Evolutionary conservation across 2,113 vertebrate species (phyloP).

Genomic region (Chrysochloris asiatica): DNA sequence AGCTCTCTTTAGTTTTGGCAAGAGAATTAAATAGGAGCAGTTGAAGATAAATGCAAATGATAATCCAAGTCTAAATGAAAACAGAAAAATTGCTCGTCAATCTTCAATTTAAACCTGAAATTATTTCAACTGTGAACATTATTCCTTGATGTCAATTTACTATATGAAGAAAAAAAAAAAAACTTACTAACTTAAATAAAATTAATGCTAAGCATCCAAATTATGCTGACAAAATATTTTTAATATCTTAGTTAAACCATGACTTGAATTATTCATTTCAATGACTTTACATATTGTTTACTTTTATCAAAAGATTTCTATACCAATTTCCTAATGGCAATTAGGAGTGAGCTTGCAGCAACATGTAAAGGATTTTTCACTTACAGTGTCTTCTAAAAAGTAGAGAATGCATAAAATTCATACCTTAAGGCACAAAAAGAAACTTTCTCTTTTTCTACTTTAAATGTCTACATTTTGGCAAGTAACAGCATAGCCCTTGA

Average conservation of each 20-base stretch:
- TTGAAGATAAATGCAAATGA: slow-evolving; percentile 91
- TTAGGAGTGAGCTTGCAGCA: slow-evolving; percentile 52
- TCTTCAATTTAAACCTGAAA: neutral
- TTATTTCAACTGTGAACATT: neutral
- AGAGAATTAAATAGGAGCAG: slow-evolving; percentile 87
- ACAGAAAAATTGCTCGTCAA: slow-evolving; percentile 71
- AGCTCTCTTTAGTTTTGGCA: slow-evolving; percentile 85
- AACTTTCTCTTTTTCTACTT: slow-evolving; percentile 7
- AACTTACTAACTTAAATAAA: neutral
- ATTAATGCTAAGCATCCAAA: neutral
- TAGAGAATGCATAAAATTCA: slow-evolving; percentile 62
- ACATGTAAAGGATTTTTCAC: slow-evolving; percentile 50
- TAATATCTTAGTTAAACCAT: slow-evolving; percentile 18
- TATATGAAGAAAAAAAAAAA: neutral
- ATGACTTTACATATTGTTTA: slow-evolving; percentile 28
- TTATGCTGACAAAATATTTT: neutral
- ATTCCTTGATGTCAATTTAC: neutral
- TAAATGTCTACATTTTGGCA: slow-evolving; percentile 20
- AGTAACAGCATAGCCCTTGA: slow-evolving; percentile 31
- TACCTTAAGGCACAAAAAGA: slow-evolving; percentile 58
- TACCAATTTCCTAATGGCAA: slow-evolving; percentile 47
- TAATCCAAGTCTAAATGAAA: slow-evolving; percentile 88
- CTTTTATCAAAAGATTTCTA: slow-evolving; percentile 31
- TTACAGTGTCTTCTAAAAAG: slow-evolving; percentile 47
- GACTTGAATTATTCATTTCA: slow-evolving; percentile 49